These are phyloP conservation scores for Erpornis zantholeuca DNA, from an alignment of 2,113 vertebrate species.

Conservation along the genomic window DNA sequence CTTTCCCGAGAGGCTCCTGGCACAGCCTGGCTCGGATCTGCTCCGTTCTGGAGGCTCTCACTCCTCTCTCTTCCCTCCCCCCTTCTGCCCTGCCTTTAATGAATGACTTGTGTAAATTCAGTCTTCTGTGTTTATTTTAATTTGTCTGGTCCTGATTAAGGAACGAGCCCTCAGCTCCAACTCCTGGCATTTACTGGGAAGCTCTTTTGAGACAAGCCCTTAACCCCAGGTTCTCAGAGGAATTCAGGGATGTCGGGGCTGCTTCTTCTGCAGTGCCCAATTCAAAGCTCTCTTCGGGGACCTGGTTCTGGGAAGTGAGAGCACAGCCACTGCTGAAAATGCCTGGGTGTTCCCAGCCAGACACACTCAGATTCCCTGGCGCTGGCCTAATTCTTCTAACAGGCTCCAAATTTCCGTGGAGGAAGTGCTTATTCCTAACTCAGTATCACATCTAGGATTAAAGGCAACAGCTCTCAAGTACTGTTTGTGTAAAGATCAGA, in stretches of 20 bases:
- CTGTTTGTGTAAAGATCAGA: background rate
- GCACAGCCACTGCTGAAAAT: background rate
- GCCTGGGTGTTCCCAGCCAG: background rate
- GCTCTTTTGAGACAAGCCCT: background rate
- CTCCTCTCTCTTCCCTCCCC: background rate
- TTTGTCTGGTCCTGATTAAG: slow-evolving; percentile 7
- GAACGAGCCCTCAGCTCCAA: background rate
- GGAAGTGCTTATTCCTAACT: background rate
- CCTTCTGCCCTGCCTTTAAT: background rate
- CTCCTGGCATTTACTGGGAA: background rate
- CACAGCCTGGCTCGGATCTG: background rate
- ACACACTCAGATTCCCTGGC: background rate
- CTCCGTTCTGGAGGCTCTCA: background rate
- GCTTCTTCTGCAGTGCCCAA: background rate
- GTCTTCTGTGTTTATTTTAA: slow-evolving; percentile 54
- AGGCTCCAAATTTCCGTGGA: background rate
- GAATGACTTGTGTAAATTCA: slow-evolving; percentile 48
- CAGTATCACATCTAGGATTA: background rate
- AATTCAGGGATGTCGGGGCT: background rate
- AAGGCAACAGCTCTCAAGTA: background rate
- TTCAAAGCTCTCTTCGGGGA: background rate
- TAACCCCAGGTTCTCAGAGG: background rate
- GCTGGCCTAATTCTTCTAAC: background rate
- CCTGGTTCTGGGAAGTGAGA: background rate
- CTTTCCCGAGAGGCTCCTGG: background rate